Base-by-base conservation (phyloP, 2,113 vertebrate species). In the Pachyramphus minor region DNA sequence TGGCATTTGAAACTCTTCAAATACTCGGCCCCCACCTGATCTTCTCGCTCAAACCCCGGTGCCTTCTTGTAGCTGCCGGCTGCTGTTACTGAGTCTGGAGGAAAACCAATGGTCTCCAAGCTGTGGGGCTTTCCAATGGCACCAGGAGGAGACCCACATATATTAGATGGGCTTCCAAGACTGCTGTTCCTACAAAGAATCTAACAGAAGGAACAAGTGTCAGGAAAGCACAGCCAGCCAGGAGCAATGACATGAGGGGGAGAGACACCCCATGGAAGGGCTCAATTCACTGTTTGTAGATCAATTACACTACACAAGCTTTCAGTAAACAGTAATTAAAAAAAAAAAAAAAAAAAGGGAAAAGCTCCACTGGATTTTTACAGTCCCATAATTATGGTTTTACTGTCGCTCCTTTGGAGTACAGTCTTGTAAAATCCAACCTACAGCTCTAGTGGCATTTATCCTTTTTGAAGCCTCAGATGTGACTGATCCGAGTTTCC, bases 31-130 rank as follows among this genome's bases (percentile, higher is more conserved):
- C 98, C 98, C 96, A 99, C 98, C 98, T 99, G 99, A 97, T 99
- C 99, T 95, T 99, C 99, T 95, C 99, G 98, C 97, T 99, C 99
- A 67, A 99, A 99, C 64, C 99, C 99, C 8, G 99, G 99, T 10
- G 99, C 99, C 91, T 99, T 99, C 96, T 99, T 99, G 87, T 99
- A 99, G 87, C 98, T 98, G 74, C 98, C 97, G 3, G 98, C 98
- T 42, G 98, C 97, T 84, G 99, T 98, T 52, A 98, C 98, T 87
- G 97, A 96, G 92, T 98, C 98, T 75, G 98, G 93, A 64, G 98
- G 98, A 94, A 98, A 98, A 92, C 98, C 98, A 74, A 98, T 97
- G 91, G 95, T 98, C 52, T 98, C 98, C 67, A 98, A 96, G 91
- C 96, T 98, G 28, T 98, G 97, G 39, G 98, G 97, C 93, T 98